Percentiles rank a stretch among this genome's conserved stretches.
Evolutionary conservation across 2,888 invertebrate genomes (phyloP).

Genomic region (Tenthredo livida): DNA sequence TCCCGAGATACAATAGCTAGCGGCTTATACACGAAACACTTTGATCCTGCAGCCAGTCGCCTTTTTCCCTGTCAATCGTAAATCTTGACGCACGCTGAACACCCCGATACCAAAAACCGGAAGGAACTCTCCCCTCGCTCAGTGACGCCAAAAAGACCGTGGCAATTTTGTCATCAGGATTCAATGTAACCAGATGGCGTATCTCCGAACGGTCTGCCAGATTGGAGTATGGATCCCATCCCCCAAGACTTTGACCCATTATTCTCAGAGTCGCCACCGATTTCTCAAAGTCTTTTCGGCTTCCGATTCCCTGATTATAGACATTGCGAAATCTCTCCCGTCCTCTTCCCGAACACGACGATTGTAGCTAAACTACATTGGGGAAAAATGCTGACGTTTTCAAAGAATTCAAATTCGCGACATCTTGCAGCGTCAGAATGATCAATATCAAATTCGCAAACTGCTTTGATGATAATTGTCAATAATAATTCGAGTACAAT

Average conservation of each 20-base stretch:
- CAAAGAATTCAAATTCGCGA: background rate
- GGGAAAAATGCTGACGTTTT: conserved; percentile 1
- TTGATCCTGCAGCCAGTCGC: conserved; percentile 35
- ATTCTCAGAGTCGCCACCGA: conserved; percentile 33
- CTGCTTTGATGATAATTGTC: background rate
- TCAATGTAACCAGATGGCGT: conserved; percentile 37
- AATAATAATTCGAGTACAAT: background rate
- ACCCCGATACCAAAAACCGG: conserved; percentile 20
- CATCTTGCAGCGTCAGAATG: background rate
- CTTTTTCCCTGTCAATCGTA: conserved; percentile 31
- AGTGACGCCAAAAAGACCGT: conserved; percentile 2
- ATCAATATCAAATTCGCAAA: background rate
- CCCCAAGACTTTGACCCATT: conserved; percentile 38
- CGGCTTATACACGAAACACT: conserved; percentile 34
- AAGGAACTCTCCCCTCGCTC: conserved; percentile 10
- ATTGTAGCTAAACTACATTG: background rate
- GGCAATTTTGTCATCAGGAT: conserved; percentile 43
- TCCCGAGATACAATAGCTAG: conserved; percentile 3
- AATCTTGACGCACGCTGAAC: conserved; percentile 32
- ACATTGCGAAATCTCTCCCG: background rate
- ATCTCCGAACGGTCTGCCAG: conserved; percentile 35
- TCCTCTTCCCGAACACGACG: background rate
- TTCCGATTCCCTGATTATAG: conserved; percentile 37
- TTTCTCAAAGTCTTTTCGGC: conserved; percentile 39
- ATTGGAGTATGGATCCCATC: conserved; percentile 27